These are phyloP conservation scores for Sinodicranocentrus sp. DNA, from an alignment of 2,888 invertebrate genomes.

Conservation along the genomic window DNA sequence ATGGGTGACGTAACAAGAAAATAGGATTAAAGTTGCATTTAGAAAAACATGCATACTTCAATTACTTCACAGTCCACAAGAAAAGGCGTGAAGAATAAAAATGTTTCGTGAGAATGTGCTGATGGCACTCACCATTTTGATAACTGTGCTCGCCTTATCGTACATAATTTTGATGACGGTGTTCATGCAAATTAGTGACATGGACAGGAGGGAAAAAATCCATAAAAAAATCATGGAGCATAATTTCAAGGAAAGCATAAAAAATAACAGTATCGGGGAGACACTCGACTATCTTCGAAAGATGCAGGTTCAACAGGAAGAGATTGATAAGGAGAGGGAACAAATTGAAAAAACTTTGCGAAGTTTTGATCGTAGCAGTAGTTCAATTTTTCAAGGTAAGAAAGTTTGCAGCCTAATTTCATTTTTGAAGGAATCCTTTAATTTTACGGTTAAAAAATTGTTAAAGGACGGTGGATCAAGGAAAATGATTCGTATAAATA, in stretches of 20 bases:
- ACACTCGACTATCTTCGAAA: neutral
- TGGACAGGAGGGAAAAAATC: neutral
- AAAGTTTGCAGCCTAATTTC: no score
- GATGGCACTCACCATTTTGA: slow-evolving; percentile 49
- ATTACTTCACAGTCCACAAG: neutral
- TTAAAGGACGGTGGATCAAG: no score
- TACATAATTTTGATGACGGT: slow-evolving; percentile 43
- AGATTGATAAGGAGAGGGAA: neutral
- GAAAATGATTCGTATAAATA: neutral
- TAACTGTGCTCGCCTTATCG: slow-evolving; percentile 44
- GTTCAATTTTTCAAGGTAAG: no score
- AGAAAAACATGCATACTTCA: no score
- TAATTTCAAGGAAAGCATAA: neutral
- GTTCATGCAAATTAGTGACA: slow-evolving; percentile 30
- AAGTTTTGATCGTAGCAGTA: no score
- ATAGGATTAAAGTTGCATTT: no score
- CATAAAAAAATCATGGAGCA: neutral
- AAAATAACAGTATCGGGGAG: no score
- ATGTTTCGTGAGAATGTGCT: slow-evolving; percentile 64
- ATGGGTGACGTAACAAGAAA: neutral
- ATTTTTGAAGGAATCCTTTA: no score
- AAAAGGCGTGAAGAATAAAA: no score
- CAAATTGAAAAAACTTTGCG: no score
- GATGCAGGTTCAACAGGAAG: neutral
- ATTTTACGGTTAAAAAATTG: no score